phyloP scores from a whole-genome alignment of 2,888 invertebrate genomes.

The Entomobrya multifasciata region DNA sequence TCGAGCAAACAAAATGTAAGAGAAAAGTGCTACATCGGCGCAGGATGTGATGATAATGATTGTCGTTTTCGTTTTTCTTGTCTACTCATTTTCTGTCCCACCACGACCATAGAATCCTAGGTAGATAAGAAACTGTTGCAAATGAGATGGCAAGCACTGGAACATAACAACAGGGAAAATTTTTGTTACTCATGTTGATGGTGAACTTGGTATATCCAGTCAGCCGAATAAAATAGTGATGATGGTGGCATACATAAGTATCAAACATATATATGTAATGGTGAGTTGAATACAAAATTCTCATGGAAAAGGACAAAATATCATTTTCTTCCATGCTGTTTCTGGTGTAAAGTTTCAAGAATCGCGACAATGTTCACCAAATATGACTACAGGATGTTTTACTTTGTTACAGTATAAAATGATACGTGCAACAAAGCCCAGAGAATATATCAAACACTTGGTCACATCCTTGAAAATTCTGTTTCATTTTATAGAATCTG shows the following conservation, averaged over 20 bases:
- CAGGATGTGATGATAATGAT: slow-evolving; percentile 8
- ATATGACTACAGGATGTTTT: not conserved
- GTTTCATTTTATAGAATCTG: not conserved
- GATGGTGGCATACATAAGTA: not conserved
- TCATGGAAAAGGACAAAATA: no score
- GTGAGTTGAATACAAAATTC: no score
- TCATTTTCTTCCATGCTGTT: no score
- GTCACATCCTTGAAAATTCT: not conserved
- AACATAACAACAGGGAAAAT: no score
- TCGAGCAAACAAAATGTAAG: not conserved
- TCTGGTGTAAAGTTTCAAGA: not conserved
- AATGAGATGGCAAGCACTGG: not conserved
- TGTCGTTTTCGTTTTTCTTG: not conserved
- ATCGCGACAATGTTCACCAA: not conserved
- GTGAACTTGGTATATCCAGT: not conserved
- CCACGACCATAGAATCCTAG: not conserved
- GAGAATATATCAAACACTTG: not conserved
- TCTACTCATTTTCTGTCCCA: not conserved
- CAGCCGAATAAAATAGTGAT: not conserved
- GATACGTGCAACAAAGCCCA: not conserved
- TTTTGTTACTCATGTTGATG: no score
- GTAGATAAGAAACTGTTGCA: not conserved
- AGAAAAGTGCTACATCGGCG: not conserved
- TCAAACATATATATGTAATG: not conserved
- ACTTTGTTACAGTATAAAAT: slow-evolving; percentile 14